Base-by-base conservation (phyloP, 2,113 vertebrate species). In the Sylvilagus bachmani region DNA sequence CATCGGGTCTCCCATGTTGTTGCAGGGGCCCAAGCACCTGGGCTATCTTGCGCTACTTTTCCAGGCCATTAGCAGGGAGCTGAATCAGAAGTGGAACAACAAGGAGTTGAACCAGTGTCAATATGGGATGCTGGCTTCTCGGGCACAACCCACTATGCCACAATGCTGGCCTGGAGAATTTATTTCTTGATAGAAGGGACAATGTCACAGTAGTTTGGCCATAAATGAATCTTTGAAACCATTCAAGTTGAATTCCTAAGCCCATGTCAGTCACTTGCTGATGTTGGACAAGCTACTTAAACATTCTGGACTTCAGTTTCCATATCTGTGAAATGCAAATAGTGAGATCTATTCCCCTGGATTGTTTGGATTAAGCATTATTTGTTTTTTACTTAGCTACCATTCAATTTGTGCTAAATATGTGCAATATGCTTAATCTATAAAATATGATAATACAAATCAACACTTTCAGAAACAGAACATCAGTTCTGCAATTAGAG, bases 401-500 rank as follows among this genome's bases (percentile, higher is more conserved):
- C 64, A 78, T 64, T 70, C 4, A 27, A 21, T 66, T 78, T 79
- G 38, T 84, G 86, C 64, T 89, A 78, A 96, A 66, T 33, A 5
- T 17, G 36, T 17, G 2, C 16, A 33, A 12, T 44, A 13, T 24
- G 3, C 16, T 93, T 70, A 78, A 64, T 31, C 44, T 92, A 64
- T 71, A 29, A 79, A 94, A 67, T 64, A 27, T 3, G 55, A 74
- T 87, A 53, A 25, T 4, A 38, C 73, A 74, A 62, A 90, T 51
- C 44, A 75, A 53, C 27, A 62, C 19, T 71, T 73, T 58, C 2
- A 21, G 82, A 92, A 85, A 67, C 0, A 71, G 58, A 79, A 27
- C 70, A 27, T 80, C 44, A 22, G 16, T 38, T 79, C 31, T 36
- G 13, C 91, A 67, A 94, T 79, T 94, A 83, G 64, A 79, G 61